phyloP scores from a whole-genome alignment of 2,797 vertebrate genomes.

The Molossus molossus region DNA sequence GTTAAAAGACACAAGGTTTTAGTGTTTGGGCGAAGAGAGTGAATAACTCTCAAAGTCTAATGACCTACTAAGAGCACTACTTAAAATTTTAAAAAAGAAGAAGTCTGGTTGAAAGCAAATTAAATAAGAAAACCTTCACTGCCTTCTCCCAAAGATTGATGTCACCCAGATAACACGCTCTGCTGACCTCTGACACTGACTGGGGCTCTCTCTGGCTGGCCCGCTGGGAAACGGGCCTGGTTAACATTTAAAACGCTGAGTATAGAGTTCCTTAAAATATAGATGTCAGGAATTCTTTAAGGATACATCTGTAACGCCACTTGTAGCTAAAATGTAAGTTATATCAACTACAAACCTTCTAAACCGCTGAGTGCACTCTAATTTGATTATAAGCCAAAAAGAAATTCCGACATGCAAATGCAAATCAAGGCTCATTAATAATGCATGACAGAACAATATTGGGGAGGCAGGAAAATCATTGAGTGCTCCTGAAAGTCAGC shows the following conservation, averaged over 20 bases:
- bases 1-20: slow-evolving; percentile 95
- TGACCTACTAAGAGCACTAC: slow-evolving; percentile 94
- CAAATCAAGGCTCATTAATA: slow-evolving; percentile 40
- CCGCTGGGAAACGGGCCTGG: slow-evolving; percentile 57
- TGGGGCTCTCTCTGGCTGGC: neutral
- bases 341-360: neutral
- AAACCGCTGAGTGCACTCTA: slow-evolving; percentile 1
- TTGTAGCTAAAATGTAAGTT: neutral
- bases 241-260: neutral
- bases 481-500: neutral
- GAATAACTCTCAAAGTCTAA: slow-evolving; percentile 93
- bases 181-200: slow-evolving; percentile 77
- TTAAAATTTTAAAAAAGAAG: slow-evolving; percentile 75
- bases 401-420: slow-evolving; percentile 47
- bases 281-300: neutral
- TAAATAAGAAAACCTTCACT: slow-evolving; percentile 88
- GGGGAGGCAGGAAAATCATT: neutral
- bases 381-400: slow-evolving; percentile 26
- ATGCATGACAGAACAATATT: slow-evolving; percentile 2
- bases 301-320: neutral
- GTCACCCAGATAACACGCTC: slow-evolving; percentile 89
- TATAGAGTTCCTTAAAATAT: neutral
- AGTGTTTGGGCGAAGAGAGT: slow-evolving; percentile 94
- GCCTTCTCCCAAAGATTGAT: slow-evolving; percentile 89
- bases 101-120: slow-evolving; percentile 88